phyloP scores from a whole-genome alignment of 2,888 invertebrate species.

The Candidula unifasciata region DNA sequence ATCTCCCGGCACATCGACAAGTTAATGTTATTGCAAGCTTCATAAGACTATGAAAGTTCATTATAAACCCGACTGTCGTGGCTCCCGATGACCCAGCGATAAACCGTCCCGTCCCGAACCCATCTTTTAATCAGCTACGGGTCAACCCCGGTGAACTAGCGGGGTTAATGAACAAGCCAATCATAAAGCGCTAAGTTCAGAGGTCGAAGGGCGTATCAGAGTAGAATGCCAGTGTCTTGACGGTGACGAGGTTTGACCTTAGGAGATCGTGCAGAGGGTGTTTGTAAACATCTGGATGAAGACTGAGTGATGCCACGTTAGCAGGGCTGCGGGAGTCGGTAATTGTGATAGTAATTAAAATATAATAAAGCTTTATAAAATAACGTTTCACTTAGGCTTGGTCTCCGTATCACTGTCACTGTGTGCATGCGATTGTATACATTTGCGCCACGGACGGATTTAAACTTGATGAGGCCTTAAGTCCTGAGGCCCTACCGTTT shows the following conservation, averaged over 20 bases:
- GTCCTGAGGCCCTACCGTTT: too few species aligned
- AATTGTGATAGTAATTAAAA: background rate
- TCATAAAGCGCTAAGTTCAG: constrained; percentile 48
- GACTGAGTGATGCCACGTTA: background rate
- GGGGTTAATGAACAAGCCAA: constrained; percentile 50
- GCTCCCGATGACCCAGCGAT: constrained; percentile 41
- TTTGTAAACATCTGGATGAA: constrained; percentile 37
- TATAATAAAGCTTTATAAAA: background rate
- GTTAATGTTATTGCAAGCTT: constrained; percentile 34
- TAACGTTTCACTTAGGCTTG: background rate
- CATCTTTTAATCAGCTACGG: constrained; percentile 47
- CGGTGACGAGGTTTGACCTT: constrained; percentile 18
- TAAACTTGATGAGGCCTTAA: too few species aligned
- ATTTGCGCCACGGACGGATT: too few species aligned
- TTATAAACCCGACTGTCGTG: constrained; percentile 39
- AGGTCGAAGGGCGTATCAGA: constrained; percentile 39
- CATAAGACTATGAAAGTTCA: constrained; percentile 33
- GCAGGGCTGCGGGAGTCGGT: constrained; percentile 20
- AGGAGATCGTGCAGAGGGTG: background rate
- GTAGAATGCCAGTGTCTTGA: constrained; percentile 9
- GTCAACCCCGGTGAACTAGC: constrained; percentile 43
- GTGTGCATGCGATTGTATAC: too few species aligned
- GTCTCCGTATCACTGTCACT: too few species aligned
- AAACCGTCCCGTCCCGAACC: constrained; percentile 38
- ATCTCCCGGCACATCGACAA: background rate